phyloP scores from a whole-genome alignment of 2,113 vertebrate genomes.

The Dicerorhinus sumatrensis region DNA sequence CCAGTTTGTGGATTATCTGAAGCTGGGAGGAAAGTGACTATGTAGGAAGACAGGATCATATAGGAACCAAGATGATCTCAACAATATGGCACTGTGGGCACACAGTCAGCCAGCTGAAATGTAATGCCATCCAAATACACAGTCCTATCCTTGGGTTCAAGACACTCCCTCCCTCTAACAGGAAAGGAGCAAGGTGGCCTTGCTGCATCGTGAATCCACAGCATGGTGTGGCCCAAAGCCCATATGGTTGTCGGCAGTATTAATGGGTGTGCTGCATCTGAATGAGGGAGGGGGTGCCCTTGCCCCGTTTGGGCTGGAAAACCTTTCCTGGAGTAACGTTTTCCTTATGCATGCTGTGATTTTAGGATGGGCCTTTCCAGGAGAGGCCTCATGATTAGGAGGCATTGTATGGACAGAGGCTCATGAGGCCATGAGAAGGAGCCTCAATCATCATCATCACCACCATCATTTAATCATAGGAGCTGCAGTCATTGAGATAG shows the following conservation, averaged over 20 bases:
- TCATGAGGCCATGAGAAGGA: accelerated
- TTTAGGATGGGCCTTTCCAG: neutral
- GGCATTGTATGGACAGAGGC: neutral
- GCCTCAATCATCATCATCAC: neutral
- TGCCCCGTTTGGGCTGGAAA: neutral
- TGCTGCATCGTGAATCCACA: accelerated
- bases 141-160: neutral
- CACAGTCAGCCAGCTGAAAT: neutral
- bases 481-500: neutral
- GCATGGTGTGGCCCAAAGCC: accelerated
- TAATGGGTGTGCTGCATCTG: accelerated
- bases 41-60: no score
- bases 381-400: neutral
- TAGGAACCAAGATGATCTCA: neutral
- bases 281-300: no score
- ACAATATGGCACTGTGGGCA: neutral
- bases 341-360: neutral
- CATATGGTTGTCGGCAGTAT: accelerated
- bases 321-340: neutral
- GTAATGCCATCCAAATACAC: neutral
- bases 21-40: neutral
- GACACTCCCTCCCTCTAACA: neutral
- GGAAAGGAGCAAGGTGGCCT: neutral
- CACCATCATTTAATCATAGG: neutral
- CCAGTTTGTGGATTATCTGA: neutral